Conservation (phyloP, 1,140 invertebrate species). For the Drosophila bocqueti region DNA sequence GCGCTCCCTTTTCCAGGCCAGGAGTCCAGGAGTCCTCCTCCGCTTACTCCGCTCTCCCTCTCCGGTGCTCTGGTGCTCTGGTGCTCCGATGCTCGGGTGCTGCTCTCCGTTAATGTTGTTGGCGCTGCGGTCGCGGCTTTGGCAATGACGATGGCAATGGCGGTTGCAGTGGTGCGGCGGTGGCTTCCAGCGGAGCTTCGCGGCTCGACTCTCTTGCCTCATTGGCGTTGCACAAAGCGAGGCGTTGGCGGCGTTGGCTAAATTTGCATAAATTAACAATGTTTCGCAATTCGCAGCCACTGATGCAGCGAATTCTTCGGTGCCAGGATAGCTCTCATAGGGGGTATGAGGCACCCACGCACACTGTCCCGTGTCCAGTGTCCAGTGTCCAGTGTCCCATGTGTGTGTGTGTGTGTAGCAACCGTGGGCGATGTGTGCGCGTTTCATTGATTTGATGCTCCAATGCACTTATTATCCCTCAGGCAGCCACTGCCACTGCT, state of each 20-base stretch:
- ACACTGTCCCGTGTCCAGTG: constrained; percentile 7
- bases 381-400: constrained; percentile 10
- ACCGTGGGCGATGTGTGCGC: constrained; percentile 60
- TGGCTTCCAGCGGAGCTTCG: constrained; percentile 38
- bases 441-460: constrained; percentile 82
- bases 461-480: constrained; percentile 81
- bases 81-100: not conserved
- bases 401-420: constrained; percentile 35
- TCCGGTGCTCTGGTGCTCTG: too few relatives aligned
- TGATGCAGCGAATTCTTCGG: constrained; percentile 77
- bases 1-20: not conserved
- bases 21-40: not conserved
- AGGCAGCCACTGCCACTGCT: constrained; percentile 59
- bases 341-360: not conserved
- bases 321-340: constrained; percentile 7
- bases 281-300: constrained; percentile 79
- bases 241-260: constrained; percentile 65
- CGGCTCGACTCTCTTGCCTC: constrained; percentile 61
- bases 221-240: constrained; percentile 79
- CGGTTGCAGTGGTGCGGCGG: constrained; percentile 39
- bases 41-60: not conserved
- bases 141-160: constrained; percentile 39
- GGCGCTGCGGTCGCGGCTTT: constrained; percentile 70
- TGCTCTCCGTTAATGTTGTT: constrained; percentile 71
- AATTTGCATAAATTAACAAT: constrained; percentile 83